These are phyloP conservation scores for Aix galericulata DNA, from an alignment of 2,113 vertebrate species.

Conservation along the genomic window DNA sequence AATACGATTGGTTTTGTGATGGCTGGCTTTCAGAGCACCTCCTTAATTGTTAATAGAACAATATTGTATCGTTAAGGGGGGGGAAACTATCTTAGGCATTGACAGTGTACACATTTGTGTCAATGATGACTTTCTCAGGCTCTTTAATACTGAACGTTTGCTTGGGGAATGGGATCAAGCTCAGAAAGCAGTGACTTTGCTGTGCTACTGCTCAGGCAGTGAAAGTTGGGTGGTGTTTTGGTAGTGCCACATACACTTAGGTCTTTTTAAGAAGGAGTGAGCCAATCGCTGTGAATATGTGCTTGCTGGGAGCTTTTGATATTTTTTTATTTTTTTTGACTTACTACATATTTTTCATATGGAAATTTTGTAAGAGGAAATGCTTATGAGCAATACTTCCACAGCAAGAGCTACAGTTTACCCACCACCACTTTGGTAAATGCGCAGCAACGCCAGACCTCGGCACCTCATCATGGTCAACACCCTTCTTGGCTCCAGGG, in stretches of 20 bases:
- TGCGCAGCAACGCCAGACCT: neutral
- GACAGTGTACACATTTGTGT: neutral
- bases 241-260: accelerated
- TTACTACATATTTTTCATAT: neutral
- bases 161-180: neutral
- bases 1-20: neutral
- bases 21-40: neutral
- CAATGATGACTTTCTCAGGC: neutral
- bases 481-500: accelerated
- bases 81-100: neutral
- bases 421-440: neutral
- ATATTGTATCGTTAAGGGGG: neutral
- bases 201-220: neutral
- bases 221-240: neutral
- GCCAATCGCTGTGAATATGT: neutral
- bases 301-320: neutral
- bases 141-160: neutral
- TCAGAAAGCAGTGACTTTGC: neutral
- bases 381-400: neutral
- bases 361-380: neutral
- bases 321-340: neutral
- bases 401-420: neutral
- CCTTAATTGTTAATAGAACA: neutral
- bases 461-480: accelerated
- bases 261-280: neutral